phyloP scores from a whole-genome alignment of 1,140 invertebrate species.

The Wasmannia auropunctata region DNA sequence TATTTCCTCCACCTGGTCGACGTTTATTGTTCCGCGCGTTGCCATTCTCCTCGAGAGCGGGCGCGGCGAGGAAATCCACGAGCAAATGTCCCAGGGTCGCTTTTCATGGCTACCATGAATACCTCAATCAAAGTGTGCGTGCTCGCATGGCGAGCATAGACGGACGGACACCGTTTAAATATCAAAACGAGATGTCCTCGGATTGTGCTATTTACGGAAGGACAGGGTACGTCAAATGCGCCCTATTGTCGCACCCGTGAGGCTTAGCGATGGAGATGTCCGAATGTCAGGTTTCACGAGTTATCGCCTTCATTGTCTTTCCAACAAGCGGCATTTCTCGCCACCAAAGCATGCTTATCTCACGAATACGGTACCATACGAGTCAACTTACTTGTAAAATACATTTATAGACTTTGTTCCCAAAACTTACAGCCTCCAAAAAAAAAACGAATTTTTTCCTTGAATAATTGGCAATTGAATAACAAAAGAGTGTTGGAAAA shows the following conservation, averaged over 20 bases:
- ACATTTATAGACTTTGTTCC: background rate
- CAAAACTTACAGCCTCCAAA: background rate
- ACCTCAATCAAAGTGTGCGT: slow-evolving; percentile 67
- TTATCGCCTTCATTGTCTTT: slow-evolving; percentile 39
- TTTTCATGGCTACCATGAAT: slow-evolving; percentile 62
- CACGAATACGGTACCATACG: background rate
- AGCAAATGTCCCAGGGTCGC: slow-evolving; percentile 56
- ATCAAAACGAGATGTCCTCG: slow-evolving; percentile 62
- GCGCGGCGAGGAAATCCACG: slow-evolving; percentile 46
- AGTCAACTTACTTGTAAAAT: background rate
- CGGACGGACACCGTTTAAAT: slow-evolving; percentile 45
- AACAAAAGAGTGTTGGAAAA: background rate
- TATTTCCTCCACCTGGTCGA: slow-evolving; percentile 65
- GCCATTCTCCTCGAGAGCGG: slow-evolving; percentile 63
- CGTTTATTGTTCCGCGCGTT: slow-evolving; percentile 74
- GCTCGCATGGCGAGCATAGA: slow-evolving; percentile 8
- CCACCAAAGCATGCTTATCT: background rate
- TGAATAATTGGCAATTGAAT: background rate
- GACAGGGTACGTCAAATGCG: slow-evolving; percentile 39
- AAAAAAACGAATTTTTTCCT: background rate
- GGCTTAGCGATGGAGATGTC: slow-evolving; percentile 13
- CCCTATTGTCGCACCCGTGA: background rate
- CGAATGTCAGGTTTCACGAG: slow-evolving; percentile 5
- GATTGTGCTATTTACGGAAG: slow-evolving; percentile 70
- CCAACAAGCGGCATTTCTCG: background rate